Evolutionary conservation across 2,888 invertebrate species (phyloP), one percentile per base, ranked within the genome.

Genomic region (Ichneumoninae sp.): DNA sequence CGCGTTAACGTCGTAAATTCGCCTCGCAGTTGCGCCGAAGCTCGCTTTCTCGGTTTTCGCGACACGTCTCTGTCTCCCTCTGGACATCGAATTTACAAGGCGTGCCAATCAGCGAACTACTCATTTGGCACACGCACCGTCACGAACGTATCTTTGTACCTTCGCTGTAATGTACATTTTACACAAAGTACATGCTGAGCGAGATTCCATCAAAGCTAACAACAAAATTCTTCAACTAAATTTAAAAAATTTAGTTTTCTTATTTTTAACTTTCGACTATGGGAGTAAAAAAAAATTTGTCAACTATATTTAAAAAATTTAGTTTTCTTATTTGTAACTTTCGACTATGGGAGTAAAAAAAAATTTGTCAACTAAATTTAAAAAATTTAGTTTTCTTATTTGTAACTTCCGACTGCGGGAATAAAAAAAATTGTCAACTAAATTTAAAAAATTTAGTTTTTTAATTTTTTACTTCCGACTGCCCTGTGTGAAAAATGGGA

Each of bases 1-100:
- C 22, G 52, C 65, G 57, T 82, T 71, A 72, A 54, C 75, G 76
- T 84, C 84, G 72, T 84, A 84, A 84, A 84, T 84, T 84, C 84
- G 82, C 62, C 76, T 82, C 76, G 71, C 79, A 66, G 75, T 78
- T 82, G 33, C 33, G 30, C 30, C 30, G 30, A 33, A n/a, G 33
- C 30, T 62, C 60, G 22, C 60, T 22, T 54, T 3, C 52, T 52
- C 52, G 82, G 47, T 68, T 68, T 65, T 47, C n/a, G 13, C 62
- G 57, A 26, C 65, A 78, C 81, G 57, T 75, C 65, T 75, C 70
- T 60, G 3, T 3, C 26, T 75, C 65, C 70, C 70, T 60, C 40
- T 40, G 7, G 19, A 13, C 30, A 33, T 52, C 10, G 33, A 62
- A 62, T 62, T 62, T 62, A 62, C n/a, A n/a, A 60, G 26, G 16